phyloP scores from a whole-genome alignment of 92 coral and sea anemone genomes.

The Desmophyllum pertusum region DNA sequence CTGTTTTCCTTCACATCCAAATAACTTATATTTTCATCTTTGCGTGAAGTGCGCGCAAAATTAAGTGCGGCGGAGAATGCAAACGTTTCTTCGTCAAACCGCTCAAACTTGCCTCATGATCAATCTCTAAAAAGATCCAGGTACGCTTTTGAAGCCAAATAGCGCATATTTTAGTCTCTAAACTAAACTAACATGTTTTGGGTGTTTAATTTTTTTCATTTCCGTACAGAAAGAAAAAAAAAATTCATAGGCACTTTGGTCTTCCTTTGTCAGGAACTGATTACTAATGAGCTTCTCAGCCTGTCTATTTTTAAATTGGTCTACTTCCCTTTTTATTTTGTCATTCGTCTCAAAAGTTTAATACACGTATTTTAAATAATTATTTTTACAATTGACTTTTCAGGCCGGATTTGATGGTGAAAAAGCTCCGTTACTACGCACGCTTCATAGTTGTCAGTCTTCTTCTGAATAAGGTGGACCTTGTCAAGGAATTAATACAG shows the following conservation, averaged over 20 bases:
- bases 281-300: not conserved
- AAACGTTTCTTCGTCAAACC: no score
- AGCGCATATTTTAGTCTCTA: not conserved
- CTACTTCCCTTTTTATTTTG: not conserved
- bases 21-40: no score
- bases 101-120: no score
- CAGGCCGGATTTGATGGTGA: slow-evolving; percentile 97
- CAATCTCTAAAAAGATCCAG: not conserved
- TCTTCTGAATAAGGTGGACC: slow-evolving; percentile 90
- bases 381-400: not conserved
- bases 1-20: no score
- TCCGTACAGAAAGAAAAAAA: no score
- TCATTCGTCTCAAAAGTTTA: not conserved
- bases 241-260: no score
- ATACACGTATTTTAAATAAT: not conserved
- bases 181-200: no score
- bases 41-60: no score
- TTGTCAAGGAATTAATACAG: slow-evolving; percentile 86
- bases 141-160: not conserved
- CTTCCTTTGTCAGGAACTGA: not conserved
- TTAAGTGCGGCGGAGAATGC: no score
- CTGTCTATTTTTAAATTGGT: no score
- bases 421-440: slow-evolving; percentile 93
- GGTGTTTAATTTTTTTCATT: no score
- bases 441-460: slow-evolving; percentile 93